phyloP scores from a whole-genome alignment of 1,140 invertebrate genomes.

The Eciton burchellii region DNA sequence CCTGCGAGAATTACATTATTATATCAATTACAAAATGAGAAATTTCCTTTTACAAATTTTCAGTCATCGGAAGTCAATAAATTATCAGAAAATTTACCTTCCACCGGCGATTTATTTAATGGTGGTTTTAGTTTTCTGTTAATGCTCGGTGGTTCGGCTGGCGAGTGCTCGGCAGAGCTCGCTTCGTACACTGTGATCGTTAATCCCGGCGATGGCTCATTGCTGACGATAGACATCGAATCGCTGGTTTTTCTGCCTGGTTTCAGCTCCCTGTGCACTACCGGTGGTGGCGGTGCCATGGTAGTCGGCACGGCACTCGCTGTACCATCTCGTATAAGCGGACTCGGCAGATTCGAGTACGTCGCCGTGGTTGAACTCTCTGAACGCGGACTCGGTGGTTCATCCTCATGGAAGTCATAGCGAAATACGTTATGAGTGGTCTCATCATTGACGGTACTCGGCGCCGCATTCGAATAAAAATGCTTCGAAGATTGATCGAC shows the following conservation, averaged over 20 bases:
- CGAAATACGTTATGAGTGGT: slow-evolving; percentile 84
- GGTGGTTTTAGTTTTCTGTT: slow-evolving; percentile 87
- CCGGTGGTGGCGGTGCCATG: slow-evolving; percentile 87
- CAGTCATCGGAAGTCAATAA: no score
- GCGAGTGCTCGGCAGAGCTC: slow-evolving; percentile 82
- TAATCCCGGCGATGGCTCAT: slow-evolving; percentile 83
- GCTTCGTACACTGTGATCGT: slow-evolving; percentile 69
- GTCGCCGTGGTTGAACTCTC: slow-evolving; percentile 85
- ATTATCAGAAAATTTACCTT: slow-evolving; percentile 75
- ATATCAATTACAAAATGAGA: not conserved
- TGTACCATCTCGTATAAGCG: slow-evolving; percentile 82
- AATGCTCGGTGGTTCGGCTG: slow-evolving; percentile 85
- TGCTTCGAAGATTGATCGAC: slow-evolving; percentile 85
- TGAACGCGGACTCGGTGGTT: slow-evolving; percentile 86
- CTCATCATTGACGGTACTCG: slow-evolving; percentile 87
- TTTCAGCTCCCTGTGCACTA: slow-evolving; percentile 90
- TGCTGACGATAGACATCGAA: slow-evolving; percentile 84
- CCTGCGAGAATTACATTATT: slow-evolving; percentile 61
- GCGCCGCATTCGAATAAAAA: slow-evolving; percentile 91
- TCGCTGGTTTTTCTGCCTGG: slow-evolving; percentile 89
- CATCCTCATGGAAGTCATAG: slow-evolving; percentile 87
- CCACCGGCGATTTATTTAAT: slow-evolving; percentile 77
- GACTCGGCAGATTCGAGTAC: slow-evolving; percentile 88
- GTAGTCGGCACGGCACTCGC: slow-evolving; percentile 72
- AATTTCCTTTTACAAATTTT: not conserved